Percentiles rank a stretch among this genome's conserved stretches.
Conservation (phyloP, 2,113 vertebrate species). For the Hippoglossus stenolepis region DNA sequence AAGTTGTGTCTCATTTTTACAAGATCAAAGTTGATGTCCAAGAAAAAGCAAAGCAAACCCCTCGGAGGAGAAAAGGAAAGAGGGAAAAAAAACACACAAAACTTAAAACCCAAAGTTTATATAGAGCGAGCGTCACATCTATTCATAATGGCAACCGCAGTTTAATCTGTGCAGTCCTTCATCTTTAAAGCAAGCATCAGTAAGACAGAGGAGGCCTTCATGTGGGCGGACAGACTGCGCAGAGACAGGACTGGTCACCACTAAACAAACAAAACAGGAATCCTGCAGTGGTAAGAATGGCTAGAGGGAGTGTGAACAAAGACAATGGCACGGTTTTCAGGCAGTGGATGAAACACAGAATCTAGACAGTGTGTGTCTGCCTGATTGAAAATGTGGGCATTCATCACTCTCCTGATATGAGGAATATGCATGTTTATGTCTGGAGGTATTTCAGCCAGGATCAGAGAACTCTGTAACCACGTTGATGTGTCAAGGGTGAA, state of each 20-base stretch:
- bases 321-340: conserved; percentile 48
- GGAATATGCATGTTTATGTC: conserved; percentile 32
- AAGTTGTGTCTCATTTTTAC: conserved; percentile 71
- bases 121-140: conserved; percentile 57
- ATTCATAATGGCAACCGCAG: conserved; percentile 65
- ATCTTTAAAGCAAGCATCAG: conserved; percentile 59
- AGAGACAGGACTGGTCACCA: conserved; percentile 66
- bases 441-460: conserved; percentile 29
- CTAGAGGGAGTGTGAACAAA: conserved; percentile 45
- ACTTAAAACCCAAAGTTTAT: conserved; percentile 62
- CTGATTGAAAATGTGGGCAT: conserved; percentile 40
- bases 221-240: conserved; percentile 63
- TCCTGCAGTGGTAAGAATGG: conserved; percentile 54
- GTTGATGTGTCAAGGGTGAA: background rate
- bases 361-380: conserved; percentile 41
- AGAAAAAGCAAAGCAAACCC: conserved; percentile 41
- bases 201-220: conserved; percentile 57
- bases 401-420: conserved; percentile 31
- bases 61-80: conserved; percentile 24
- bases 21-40: conserved; percentile 63
- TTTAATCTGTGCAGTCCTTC: conserved; percentile 53
- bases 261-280: conserved; percentile 65
- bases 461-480: conserved; percentile 11
- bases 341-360: conserved; percentile 39
- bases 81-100: conserved; percentile 19